Base-by-base conservation (phyloP, 1,140 invertebrate genomes). In the Brevipalpus yothersi region DNA sequence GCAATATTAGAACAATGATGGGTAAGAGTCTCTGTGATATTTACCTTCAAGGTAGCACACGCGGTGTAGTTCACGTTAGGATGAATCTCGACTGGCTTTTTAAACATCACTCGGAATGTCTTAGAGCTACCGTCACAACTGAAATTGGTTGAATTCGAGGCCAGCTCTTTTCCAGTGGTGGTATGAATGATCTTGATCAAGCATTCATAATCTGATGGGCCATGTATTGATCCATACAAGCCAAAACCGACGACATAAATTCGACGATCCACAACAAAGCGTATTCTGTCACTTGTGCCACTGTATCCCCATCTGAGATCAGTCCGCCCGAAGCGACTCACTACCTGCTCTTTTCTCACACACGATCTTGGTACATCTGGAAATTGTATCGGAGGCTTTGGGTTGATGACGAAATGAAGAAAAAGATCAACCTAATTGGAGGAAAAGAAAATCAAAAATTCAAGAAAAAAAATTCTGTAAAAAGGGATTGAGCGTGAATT, bases 171-270 rank as follows among this genome's bases (percentile, higher is more conserved):
- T 49, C 80, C 79, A 3, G 82, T 82, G 17, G 79, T 79, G 21
- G 81, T 77, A 66, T 85, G 82, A 59, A 86, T 80, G 41, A 90
- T 76, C 73, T 85, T 80, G 59, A 89, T 80, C 63, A 78, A 77
- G 41, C 83, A 83, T 67, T 80, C 76, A 70, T 90, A 90, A 68
- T 88, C 84, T 4, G 80, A 79, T 4, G 83, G 79, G 11, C 82
- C 83, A 70, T 84, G 81, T 64, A 86, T 83, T 53, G 84, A 86
- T 17, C 86, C 87, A 72, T 87, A 90, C 45, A 90, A 73, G 58
- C 86, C 86, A 72, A 89, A 89, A 8, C 86, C 87, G 53, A 86
- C 81, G 9, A 91, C 77, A 72, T 82, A 88, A 63, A 91, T 87
- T 62, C 80, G 75, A 63, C 80, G 75, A 69, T 89, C 86, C 1